Evolutionary conservation across 2,797 vertebrate species (phyloP).

Genomic region (Muscicapa striata): DNA sequence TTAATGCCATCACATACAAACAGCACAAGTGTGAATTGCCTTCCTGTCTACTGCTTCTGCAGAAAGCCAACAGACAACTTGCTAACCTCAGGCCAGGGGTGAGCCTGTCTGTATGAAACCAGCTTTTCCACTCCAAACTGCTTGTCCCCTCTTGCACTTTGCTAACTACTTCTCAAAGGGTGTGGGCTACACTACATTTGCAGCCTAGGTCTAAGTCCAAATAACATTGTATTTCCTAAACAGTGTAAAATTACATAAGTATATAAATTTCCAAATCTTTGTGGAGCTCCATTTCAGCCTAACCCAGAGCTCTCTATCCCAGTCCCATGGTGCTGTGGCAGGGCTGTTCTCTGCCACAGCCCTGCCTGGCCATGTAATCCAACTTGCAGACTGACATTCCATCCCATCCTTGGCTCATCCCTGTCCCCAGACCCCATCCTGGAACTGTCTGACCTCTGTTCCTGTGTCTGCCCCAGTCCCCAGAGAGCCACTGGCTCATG

Average conservation of each 20-base stretch:
- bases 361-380: neutral
- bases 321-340: neutral
- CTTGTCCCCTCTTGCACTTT: neutral
- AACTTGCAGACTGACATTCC: neutral
- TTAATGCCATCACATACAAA: neutral
- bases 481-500: neutral
- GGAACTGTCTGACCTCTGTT: neutral
- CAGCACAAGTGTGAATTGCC: neutral
- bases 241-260: neutral
- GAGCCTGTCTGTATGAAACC: neutral
- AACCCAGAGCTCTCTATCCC: neutral
- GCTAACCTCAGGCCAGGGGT: neutral
- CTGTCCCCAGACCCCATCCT: neutral
- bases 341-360: neutral
- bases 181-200: neutral
- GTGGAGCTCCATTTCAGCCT: neutral
- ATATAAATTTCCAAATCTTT: neutral
- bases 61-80: neutral
- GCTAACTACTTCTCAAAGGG: neutral
- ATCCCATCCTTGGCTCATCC: neutral
- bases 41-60: neutral
- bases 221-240: neutral
- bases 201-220: neutral
- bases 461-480: neutral
- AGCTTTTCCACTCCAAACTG: neutral